Evolutionary conservation across 2,888 invertebrate species (phyloP), one percentile per base, ranked within the genome.

Genomic region (Ypsolopha scabrella): DNA sequence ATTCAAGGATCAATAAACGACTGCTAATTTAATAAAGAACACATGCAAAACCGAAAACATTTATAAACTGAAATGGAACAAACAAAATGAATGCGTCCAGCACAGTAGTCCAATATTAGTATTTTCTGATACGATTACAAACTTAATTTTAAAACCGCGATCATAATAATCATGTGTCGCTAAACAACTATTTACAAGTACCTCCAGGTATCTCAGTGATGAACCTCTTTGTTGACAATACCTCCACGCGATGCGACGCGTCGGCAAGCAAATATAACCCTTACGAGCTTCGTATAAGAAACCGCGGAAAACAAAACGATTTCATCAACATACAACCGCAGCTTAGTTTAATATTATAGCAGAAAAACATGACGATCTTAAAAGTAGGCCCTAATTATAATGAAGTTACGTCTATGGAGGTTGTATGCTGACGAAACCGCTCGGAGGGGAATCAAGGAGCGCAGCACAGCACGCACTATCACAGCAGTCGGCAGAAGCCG

Each of bases 391-490:
- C 70, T 75, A 72, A 64, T 52, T 53, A 58, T 62, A 61, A 58
- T 61, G 53, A 61, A 60, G 64, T 67, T 65, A 67, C 58, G 56
- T 24, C 62, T 52, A 55, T 57, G 52, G 55, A 53, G 55, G 57
- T 56, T 60, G 60, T 66, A 65, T 64, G 63, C 69, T 64, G 60
- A 59, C 70, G 68, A 62, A 69, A 66, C 68, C 62, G 65, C 65
- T 64, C 65, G 61, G 55, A 41, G 34, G 24, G 75, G 69, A 60
- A 68, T 24, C 60, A 71, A 72, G 75, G 75, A 69, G 72, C 71
- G 75, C 81, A 81, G 75, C 81, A 81, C 82, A 82, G 83, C 82
- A 73, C 80, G 73, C 70, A 75, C 75, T 85, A 86, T 86, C 86
- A 86, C 86, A 86, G 83, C 80, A 71, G 62, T 70, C 74, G 75